phyloP scores from a whole-genome alignment of 2,888 invertebrate species.

The Lordiphosa andalusiaca region DNA sequence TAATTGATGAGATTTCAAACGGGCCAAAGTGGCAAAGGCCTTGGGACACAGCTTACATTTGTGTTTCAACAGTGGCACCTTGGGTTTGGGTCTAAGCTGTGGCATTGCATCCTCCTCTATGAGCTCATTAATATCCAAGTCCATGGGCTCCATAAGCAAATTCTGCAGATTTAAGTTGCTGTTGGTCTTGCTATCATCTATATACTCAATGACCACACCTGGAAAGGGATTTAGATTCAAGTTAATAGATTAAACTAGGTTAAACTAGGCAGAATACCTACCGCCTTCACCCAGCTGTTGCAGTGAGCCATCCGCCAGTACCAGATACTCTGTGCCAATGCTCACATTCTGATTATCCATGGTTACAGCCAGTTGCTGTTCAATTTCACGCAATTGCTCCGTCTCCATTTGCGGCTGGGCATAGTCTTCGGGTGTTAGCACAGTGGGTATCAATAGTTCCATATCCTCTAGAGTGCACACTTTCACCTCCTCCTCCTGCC shows the following conservation, averaged over 20 bases:
- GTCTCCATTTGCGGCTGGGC: slow-evolving; percentile 38
- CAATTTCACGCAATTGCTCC: slow-evolving; percentile 47
- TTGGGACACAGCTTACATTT: slow-evolving; percentile 57
- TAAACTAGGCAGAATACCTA: slow-evolving; percentile 3
- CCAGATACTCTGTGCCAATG: slow-evolving; percentile 71
- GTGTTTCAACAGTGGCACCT: slow-evolving; percentile 35
- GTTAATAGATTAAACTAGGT: not conserved
- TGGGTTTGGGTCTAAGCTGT: slow-evolving; percentile 31
- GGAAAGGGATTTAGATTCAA: not conserved
- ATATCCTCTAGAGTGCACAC: slow-evolving; percentile 62
- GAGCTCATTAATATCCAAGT: slow-evolving; percentile 59
- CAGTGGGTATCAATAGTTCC: slow-evolving; percentile 62
- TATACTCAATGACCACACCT: slow-evolving; percentile 76
- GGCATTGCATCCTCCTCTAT: slow-evolving; percentile 56
- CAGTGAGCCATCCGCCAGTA: slow-evolving; percentile 72
- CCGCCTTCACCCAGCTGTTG: slow-evolving; percentile 64
- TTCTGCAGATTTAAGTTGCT: slow-evolving; percentile 39
- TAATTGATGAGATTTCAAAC: slow-evolving; percentile 62
- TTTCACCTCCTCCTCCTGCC: slow-evolving; percentile 25
- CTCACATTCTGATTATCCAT: slow-evolving; percentile 47
- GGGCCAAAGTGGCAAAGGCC: slow-evolving; percentile 49
- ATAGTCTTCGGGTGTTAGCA: slow-evolving; percentile 57
- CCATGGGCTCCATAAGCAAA: slow-evolving; percentile 51
- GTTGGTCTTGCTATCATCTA: slow-evolving; percentile 54
- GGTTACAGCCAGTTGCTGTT: slow-evolving; percentile 41